Evolutionary conservation across 1,140 invertebrate species (phyloP).

Genomic region (Chelonus insularis): DNA sequence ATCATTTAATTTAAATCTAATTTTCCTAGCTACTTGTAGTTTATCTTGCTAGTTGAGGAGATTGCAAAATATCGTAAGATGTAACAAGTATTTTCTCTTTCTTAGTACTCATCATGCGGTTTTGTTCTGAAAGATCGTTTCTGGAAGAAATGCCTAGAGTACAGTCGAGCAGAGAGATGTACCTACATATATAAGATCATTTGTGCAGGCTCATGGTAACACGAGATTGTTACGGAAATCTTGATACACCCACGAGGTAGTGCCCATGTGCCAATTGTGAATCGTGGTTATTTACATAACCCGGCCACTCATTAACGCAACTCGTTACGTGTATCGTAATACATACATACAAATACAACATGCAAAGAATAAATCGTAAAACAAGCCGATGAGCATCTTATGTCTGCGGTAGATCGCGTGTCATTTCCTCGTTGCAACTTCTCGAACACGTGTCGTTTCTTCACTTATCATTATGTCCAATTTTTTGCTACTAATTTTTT

Average conservation of each 20-base stretch:
- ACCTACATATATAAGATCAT: not conserved
- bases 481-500: not conserved
- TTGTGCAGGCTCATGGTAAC: conserved; percentile 2
- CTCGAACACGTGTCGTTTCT: conserved; percentile 9
- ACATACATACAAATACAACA: not conserved
- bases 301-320: conserved; percentile 38
- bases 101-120: not conserved
- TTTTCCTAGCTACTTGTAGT: not conserved
- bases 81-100: not conserved
- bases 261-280: conserved; percentile 29
- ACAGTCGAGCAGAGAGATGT: not conserved
- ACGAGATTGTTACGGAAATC: conserved; percentile 44
- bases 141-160: conserved; percentile 32
- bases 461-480: not conserved
- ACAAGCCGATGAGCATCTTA: not conserved
- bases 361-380: not conserved
- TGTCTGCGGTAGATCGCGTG: conserved; percentile 8
- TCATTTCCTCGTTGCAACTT: not conserved
- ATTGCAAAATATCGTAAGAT: conserved; percentile 7
- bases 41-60: not conserved
- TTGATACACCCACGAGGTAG: conserved; percentile 41
- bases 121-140: conserved; percentile 1
- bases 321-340: conserved; percentile 11
- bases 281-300: conserved; percentile 27
- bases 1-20: not conserved